Evolutionary conservation across 2,888 invertebrate species (phyloP), one percentile per base, ranked within the genome.

Genomic region (Oxycera nigricornis): DNA sequence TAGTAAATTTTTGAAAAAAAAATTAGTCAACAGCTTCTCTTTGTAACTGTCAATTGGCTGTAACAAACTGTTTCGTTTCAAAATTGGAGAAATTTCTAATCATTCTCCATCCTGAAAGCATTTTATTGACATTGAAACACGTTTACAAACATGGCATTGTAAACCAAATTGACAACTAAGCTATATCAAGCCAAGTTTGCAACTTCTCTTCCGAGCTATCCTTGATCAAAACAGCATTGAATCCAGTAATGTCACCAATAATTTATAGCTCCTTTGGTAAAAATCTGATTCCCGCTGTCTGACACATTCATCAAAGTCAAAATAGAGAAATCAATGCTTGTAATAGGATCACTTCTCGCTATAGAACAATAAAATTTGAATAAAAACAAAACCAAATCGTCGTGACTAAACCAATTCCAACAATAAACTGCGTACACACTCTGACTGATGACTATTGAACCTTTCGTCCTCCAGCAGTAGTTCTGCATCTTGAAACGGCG

Each of bases 241-340:
- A 52, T 46, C 50, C 46, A 68, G 50, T 68, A 70, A 52, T 70
- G 52, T 52, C 70, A 52, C 52, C 31, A 31, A 9, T 31, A 52
- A 20, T 70, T 70, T 70, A 70, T 31, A 17, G 55, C 24, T 26
- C 30, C n/a, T 26, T 39, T 59, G 61, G 59, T 39, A 24, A 41
- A 73, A 76, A 76, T 73, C 76, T 76, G 74, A 74, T 74, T 75
- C 30, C 31, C 72, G 62, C 67, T 61, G 73, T 74, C 76, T 74
- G 74, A 76, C 76, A 76, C 83, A 85, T 84, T 82, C 82, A 82
- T 84, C 84, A 85, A 84, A 84, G 84, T 84, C 84, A 82, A 81
- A 83, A 80, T 81, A 81, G 82, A 82, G 80, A 81, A 81, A 82
- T 81, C 79, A 76, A 76, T 67, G 76, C 73, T 68, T 74, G 74